Evolutionary conservation across 2,113 vertebrate species (phyloP).

Genomic region (Actenoides lindsayi): DNA sequence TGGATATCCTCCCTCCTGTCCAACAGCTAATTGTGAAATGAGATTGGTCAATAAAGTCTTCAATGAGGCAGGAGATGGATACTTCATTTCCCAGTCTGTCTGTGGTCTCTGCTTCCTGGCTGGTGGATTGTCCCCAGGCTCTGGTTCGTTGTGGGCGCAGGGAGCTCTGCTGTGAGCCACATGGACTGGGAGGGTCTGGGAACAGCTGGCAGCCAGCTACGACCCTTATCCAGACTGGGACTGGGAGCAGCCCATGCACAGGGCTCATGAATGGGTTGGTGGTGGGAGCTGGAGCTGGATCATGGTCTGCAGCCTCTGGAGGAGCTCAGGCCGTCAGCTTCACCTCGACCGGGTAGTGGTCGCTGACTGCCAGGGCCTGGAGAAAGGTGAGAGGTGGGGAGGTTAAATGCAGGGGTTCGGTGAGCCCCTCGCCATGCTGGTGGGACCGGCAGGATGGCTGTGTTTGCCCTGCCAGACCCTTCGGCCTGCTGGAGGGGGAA

Average conservation of each 20-base stretch:
- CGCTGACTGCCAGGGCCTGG: conserved; percentile 89
- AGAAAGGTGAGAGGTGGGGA: neutral
- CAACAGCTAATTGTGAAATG: neutral
- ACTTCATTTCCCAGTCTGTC: neutral
- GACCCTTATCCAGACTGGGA: accelerated
- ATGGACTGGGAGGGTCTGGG: neutral
- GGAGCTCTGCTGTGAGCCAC: neutral
- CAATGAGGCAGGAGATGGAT: neutral
- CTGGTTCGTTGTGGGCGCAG: neutral
- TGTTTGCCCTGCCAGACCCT: neutral
- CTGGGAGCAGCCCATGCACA: accelerated
- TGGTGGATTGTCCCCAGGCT: neutral
- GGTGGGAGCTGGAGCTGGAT: neutral
- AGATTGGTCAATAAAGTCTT: conserved; percentile 53
- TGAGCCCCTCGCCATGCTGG: accelerated
- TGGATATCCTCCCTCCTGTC: neutral
- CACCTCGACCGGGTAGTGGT: conserved; percentile 93
- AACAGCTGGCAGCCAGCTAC: accelerated
- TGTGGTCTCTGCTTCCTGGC: neutral
- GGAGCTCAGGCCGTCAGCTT: conserved; percentile 62
- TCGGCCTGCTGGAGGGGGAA: neutral
- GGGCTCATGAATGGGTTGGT: neutral
- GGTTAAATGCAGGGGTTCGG: accelerated
- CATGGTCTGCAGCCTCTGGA: neutral
- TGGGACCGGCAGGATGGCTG: accelerated